Base-by-base conservation (phyloP, 2,888 invertebrate genomes). In the Ametastegia equiseti region DNA sequence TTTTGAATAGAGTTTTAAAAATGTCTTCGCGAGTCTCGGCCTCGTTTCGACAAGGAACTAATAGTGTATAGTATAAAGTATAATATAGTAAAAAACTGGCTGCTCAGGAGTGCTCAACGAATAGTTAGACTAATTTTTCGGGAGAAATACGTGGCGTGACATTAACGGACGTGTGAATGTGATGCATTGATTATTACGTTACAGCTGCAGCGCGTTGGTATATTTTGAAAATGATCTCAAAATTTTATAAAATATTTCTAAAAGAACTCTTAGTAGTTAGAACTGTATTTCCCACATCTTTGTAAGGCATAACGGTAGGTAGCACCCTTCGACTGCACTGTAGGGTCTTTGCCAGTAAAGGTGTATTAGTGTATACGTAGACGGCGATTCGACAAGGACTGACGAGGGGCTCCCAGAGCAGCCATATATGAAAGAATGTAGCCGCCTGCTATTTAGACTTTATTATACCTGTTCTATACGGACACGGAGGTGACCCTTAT, bases 71-170 rank as follows among this genome's bases (percentile, higher is more conserved):
- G n/a, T n/a, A n/a, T n/a, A n/a, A n/a, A n/a, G n/a, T n/a, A n/a
- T n/a, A n/a, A n/a, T n/a, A n/a, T n/a, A n/a, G n/a, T n/a, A n/a
- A n/a, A n/a, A n/a, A n/a, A n/a, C n/a, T n/a, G n/a, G n/a, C n/a
- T n/a, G n/a, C n/a, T n/a, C n/a, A n/a, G n/a, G n/a, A n/a, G n/a
- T n/a, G n/a, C n/a, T n/a, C n/a, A n/a, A n/a, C n/a, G n/a, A n/a
- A n/a, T n/a, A n/a, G n/a, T n/a, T n/a, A n/a, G n/a, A n/a, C n/a
- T n/a, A n/a, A n/a, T n/a, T n/a, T 54, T 54, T 54, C 54, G 54
- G 54, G 54, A 54, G 54, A 54, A 54, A 54, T 54, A 54, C 54
- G 54, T 54, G 54, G 54, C 54, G 54, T 54, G 54, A 54, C 54
- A 54, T 54, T 54, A 54, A 54, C 54, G 54, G 54, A 54, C 54